These are phyloP conservation scores for Papilio aristodemus DNA, from an alignment of 1,140 invertebrate genomes.

Conservation along the genomic window DNA sequence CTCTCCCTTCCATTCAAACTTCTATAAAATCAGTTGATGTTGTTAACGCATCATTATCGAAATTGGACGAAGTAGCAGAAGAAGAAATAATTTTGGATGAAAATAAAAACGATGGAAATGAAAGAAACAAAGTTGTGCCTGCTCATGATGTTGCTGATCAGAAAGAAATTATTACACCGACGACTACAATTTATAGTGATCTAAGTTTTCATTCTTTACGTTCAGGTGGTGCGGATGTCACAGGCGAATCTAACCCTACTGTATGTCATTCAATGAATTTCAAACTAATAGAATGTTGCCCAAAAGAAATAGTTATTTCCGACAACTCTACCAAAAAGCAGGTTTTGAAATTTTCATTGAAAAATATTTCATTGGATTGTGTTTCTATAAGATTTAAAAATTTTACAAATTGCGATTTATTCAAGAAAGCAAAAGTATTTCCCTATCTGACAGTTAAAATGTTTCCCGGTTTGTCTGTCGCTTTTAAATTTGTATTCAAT, in stretches of 20 bases:
- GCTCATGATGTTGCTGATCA: constrained; percentile 40
- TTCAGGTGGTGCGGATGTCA: neutral
- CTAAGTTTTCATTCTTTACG: constrained; percentile 38
- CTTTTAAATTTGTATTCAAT: constrained; percentile 53
- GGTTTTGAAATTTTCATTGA: constrained; percentile 52
- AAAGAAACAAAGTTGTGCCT: neutral
- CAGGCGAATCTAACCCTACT: constrained; percentile 36
- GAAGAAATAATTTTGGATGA: constrained; percentile 37
- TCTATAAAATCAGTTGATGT: neutral
- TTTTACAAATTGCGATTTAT: constrained; percentile 45
- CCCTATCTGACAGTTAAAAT: constrained; percentile 50
- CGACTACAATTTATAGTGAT: constrained; percentile 46
- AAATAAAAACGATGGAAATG: constrained; percentile 36
- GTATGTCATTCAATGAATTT: constrained; percentile 39
- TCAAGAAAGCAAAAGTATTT: constrained; percentile 46
- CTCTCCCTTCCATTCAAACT: constrained; percentile 23
- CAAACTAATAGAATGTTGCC: constrained; percentile 44
- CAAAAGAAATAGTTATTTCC: constrained; percentile 46
- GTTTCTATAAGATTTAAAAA: constrained; percentile 49
- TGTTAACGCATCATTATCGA: neutral
- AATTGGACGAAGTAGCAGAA: constrained; percentile 1
- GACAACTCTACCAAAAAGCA: constrained; percentile 45
- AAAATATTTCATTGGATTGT: constrained; percentile 49
- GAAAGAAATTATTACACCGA: constrained; percentile 46
- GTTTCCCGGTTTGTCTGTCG: constrained; percentile 52